Percentiles rank a stretch among this genome's conserved stretches.
phyloP scores from a whole-genome alignment of 2,888 invertebrate genomes.

The Cyclophora albipunctata region DNA sequence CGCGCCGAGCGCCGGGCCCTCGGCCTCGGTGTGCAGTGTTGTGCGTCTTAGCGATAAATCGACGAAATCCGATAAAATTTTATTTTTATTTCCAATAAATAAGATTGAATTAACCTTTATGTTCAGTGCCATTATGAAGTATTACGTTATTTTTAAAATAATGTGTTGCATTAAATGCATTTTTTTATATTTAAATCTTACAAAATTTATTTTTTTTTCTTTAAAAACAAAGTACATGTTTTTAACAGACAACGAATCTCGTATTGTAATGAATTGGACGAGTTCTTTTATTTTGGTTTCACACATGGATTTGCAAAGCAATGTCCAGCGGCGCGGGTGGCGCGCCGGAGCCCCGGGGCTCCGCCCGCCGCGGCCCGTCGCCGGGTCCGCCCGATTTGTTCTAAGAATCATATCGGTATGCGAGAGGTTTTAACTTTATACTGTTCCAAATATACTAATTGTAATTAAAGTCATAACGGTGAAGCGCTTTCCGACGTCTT shows the following conservation, averaged over 20 bases:
- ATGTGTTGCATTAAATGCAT: slow-evolving; percentile 71
- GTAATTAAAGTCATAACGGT: slow-evolving; percentile 13
- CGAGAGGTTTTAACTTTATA: slow-evolving; percentile 8
- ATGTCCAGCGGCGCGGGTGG: slow-evolving; percentile 26
- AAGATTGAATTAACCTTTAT: slow-evolving; percentile 44
- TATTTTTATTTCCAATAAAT: slow-evolving; percentile 40
- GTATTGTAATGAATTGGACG: slow-evolving; percentile 38
- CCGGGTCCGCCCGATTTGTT: slow-evolving; percentile 35
- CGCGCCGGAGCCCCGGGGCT: not conserved
- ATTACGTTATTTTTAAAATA: slow-evolving; percentile 70
- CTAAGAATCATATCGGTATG: slow-evolving; percentile 34
- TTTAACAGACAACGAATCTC: slow-evolving; percentile 63
- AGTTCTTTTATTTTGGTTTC: slow-evolving; percentile 36
- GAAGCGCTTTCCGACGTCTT: slow-evolving; percentile 6
- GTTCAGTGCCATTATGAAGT: slow-evolving; percentile 71
- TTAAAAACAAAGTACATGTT: slow-evolving; percentile 34
- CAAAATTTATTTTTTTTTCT: slow-evolving; percentile 32
- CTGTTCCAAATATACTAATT: slow-evolving; percentile 17
- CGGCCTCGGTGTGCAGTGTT: slow-evolving; percentile 32
- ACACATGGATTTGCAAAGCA: slow-evolving; percentile 61
- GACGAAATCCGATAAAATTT: slow-evolving; percentile 38
- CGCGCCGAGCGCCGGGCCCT: slow-evolving; percentile 9
- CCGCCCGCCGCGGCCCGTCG: not conserved
- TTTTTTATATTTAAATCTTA: slow-evolving; percentile 34
- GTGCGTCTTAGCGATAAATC: slow-evolving; percentile 52